Base-by-base conservation (phyloP, 1,140 invertebrate genomes). In the Halesus radiatus region DNA sequence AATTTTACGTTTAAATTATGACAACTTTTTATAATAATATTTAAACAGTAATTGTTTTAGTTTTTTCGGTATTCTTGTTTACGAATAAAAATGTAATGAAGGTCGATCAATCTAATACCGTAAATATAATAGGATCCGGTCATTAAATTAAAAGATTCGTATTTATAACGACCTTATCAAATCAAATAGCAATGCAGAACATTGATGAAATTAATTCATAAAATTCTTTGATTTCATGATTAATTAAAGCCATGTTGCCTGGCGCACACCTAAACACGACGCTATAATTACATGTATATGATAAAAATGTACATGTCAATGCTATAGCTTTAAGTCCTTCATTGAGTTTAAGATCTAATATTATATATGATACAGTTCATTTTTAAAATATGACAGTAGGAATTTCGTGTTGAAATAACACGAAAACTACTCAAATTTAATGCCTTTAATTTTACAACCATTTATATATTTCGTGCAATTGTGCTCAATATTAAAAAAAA, bases 391-490 rank as follows among this genome's bases (percentile, higher is more conserved):
- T 64, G 23, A 64, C 18, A 70, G 66, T 16, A 70, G 8, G 45
- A 7, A 56, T 56, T 56, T 56, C 54, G n/a, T 7, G 54, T 7
- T 22, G 20, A 56, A 22, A 20, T 56, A 56, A 6, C 54, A 18
- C 20, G 54, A 56, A 56, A 56, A 18, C 54, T 56, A 56, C 54
- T 8, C 54, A 56, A 56, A 18, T 18, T 56, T 56, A 18, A 56
- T n/a, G 20, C 20, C 1, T 56, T 18, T 45, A 60, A 60, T 32
- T 37, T 3, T 66, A 26, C 20, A 66, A 70, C 37, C 32, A 50
- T 20, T 54, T 74, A 54, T 26, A 54, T 37, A 72, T 64, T 70
- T 50, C 70, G 70, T 74, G 70, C 50, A 54, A n/a, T 74, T 54
- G 70, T 74, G 70, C 52, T 54, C 8, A 74, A 53, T 54, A 26